Evolutionary conservation across 2,113 vertebrate species (phyloP).

Genomic region (Gymnocephalus cernua): DNA sequence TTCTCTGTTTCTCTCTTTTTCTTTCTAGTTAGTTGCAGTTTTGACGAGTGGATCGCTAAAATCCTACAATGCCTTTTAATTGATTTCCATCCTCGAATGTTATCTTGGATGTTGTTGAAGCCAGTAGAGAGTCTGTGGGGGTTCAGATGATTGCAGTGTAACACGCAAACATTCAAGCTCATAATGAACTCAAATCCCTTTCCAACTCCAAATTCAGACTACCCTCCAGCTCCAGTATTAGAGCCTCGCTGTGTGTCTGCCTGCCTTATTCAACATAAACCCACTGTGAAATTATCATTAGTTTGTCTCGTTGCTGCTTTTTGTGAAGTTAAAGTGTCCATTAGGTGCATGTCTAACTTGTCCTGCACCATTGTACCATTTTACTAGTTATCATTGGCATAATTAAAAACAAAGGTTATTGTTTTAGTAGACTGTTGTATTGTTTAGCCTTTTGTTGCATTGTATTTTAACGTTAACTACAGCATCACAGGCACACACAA

Average conservation of each 20-base stretch:
- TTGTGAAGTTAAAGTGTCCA: background rate
- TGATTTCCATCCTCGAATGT: conserved; percentile 62
- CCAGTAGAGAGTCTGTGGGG: conserved; percentile 56
- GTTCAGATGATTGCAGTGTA: conserved; percentile 65
- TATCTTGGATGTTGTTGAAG: conserved; percentile 37
- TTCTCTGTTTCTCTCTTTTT: conserved; percentile 18
- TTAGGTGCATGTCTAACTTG: background rate
- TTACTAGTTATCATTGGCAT: background rate
- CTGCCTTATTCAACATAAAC: conserved; percentile 14
- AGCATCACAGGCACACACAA: background rate
- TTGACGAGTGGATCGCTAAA: conserved; percentile 50
- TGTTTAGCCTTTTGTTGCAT: background rate
- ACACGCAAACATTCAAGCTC: conserved; percentile 66
- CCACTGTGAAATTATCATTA: background rate
- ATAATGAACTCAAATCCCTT: conserved; percentile 46
- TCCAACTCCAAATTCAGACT: conserved; percentile 45
- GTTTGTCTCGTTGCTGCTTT: background rate
- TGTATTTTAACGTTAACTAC: background rate
- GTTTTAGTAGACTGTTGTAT: background rate
- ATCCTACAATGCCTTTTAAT: conserved; percentile 59
- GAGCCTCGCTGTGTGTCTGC: conserved; percentile 14
- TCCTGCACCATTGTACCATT: background rate
- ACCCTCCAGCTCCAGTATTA: conserved; percentile 35
- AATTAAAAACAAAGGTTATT: background rate
- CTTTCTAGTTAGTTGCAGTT: conserved; percentile 50